Conservation (phyloP, 1,140 invertebrate species). For the Drosophila subpulchrella region DNA sequence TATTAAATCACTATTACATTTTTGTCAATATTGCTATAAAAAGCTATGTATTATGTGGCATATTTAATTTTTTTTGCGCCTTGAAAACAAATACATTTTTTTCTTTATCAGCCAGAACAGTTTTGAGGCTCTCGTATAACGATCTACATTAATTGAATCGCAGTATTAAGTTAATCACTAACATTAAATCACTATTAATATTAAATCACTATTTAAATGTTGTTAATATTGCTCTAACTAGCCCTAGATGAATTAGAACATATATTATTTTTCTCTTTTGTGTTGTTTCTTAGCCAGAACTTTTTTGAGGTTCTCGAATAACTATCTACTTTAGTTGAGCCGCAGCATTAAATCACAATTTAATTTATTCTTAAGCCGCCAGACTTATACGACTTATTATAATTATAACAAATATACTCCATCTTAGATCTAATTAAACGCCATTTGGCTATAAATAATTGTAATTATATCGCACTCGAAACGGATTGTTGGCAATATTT, state of each 20-base stretch:
- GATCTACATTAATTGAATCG: not conserved
- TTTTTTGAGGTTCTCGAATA: no score
- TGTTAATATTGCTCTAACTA: no score
- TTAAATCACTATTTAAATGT: no score
- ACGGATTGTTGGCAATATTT: conserved; percentile 17
- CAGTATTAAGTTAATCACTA: no score
- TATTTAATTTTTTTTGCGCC: not conserved
- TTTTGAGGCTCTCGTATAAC: not conserved
- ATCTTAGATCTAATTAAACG: conserved; percentile 3
- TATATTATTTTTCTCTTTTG: no score
- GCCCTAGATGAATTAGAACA: no score
- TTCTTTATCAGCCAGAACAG: no score
- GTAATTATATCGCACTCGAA: conserved; percentile 14
- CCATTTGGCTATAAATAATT: conserved; percentile 16
- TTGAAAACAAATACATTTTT: not conserved
- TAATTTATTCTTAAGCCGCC: not conserved
- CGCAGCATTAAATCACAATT: not conserved
- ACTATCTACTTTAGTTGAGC: not conserved
- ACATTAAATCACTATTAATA: no score
- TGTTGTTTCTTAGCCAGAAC: no score
- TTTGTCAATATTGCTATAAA: not conserved
- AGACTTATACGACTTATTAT: not conserved
- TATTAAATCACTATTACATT: not conserved
- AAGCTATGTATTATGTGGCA: not conserved
- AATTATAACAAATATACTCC: not conserved